phyloP scores from a whole-genome alignment of 2,888 invertebrate genomes.

The Ichneumoninae sp. region DNA sequence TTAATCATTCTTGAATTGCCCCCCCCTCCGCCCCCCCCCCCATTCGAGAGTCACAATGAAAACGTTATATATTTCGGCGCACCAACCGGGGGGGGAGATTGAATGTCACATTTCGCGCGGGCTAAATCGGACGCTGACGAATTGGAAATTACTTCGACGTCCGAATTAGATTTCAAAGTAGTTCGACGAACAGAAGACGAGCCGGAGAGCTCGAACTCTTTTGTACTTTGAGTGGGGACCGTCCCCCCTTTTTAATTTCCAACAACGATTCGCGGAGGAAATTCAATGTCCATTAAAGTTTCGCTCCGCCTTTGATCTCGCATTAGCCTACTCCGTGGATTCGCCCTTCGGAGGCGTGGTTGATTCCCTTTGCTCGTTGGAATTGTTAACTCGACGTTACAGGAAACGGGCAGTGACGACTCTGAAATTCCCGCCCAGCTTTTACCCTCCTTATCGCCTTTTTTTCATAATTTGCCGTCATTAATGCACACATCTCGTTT shows the following conservation, averaged over 20 bases:
- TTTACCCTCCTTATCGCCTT: background rate
- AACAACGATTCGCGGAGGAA: constrained; percentile 5
- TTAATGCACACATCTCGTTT: constrained; percentile 41
- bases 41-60: constrained; percentile 36
- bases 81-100: background rate
- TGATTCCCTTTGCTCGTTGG: background rate
- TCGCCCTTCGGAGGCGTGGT: background rate
- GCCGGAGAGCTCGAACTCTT: constrained; percentile 26
- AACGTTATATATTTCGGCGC: constrained; percentile 15
- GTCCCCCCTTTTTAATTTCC: background rate
- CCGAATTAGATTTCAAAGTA: constrained; percentile 68
- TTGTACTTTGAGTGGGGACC: constrained; percentile 3
- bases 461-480: constrained; percentile 7
- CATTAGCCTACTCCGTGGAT: background rate
- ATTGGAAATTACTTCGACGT: constrained; percentile 72
- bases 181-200: constrained; percentile 38
- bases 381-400: background rate
- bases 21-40: constrained; percentile 7
- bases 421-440: background rate
- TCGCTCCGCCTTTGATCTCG: background rate
- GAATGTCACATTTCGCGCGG: constrained; percentile 1
- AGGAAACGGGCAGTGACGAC: background rate
- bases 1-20: constrained; percentile 66
- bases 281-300: constrained; percentile 26
- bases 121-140: constrained; percentile 56